Evolutionary conservation across 2,113 vertebrate species (phyloP).

Genomic region (Thinocorus orbignyianus): DNA sequence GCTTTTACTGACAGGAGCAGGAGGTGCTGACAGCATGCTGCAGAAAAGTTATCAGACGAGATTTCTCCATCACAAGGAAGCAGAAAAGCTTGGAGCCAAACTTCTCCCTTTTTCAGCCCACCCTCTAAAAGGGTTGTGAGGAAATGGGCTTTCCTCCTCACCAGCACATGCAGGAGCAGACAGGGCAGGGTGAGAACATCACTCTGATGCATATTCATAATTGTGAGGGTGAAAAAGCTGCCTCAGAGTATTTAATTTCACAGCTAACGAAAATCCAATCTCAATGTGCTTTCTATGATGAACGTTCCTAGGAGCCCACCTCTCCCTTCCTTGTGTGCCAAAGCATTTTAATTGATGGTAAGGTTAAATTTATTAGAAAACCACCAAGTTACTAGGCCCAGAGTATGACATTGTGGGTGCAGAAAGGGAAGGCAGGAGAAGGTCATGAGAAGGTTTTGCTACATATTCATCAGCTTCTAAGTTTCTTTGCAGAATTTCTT

Average conservation of each 20-base stretch:
- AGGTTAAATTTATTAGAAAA: slow-evolving; percentile 13
- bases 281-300: neutral
- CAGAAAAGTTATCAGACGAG: neutral
- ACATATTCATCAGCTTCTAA: neutral
- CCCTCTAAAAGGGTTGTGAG: neutral
- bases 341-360: neutral
- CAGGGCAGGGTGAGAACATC: neutral
- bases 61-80: neutral
- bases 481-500: neutral
- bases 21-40: neutral
- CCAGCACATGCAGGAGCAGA: neutral
- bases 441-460: neutral
- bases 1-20: neutral
- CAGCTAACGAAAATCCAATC: slow-evolving; percentile 22
- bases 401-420: neutral
- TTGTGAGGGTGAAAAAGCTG: slow-evolving; percentile 10
- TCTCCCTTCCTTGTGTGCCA: neutral
- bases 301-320: neutral
- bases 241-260: slow-evolving; percentile 23
- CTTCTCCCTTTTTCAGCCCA: neutral
- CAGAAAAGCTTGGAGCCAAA: neutral
- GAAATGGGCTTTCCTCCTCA: neutral
- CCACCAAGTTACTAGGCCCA: neutral
- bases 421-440: neutral
- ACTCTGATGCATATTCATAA: neutral